Evolutionary conservation across 2,113 vertebrate genomes (phyloP).

Genomic region (Garra rufa): DNA sequence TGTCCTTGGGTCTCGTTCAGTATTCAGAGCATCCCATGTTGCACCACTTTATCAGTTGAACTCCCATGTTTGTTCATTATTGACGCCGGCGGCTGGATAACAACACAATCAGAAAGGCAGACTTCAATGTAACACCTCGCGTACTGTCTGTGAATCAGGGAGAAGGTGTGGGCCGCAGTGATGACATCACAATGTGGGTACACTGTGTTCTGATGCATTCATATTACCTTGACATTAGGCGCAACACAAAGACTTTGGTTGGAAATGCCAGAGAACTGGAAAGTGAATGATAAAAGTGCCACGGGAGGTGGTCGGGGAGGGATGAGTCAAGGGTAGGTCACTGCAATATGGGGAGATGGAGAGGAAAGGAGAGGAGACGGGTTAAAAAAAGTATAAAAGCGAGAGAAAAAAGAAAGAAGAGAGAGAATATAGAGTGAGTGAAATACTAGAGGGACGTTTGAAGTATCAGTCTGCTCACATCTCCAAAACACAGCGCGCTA

Average conservation of each 20-base stretch:
- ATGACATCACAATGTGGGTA: slow-evolving; percentile 17
- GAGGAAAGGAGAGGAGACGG: slow-evolving; percentile 19
- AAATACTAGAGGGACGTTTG: slow-evolving; percentile 12
- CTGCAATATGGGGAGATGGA: slow-evolving; percentile 10
- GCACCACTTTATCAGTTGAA: slow-evolving; percentile 38
- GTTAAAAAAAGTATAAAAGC: slow-evolving; percentile 34
- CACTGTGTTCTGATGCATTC: background rate
- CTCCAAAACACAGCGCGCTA: slow-evolving; percentile 7
- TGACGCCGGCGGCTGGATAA: slow-evolving; percentile 44
- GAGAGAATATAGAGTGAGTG: slow-evolving; percentile 17
- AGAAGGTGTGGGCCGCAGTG: slow-evolving; percentile 2
- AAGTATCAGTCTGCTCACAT: slow-evolving; percentile 38
- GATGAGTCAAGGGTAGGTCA: slow-evolving; percentile 3
- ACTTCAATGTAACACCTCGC: background rate
- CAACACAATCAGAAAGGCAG: background rate
- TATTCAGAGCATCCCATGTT: slow-evolving; percentile 10
- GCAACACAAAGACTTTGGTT: background rate
- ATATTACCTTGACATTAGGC: slow-evolving; percentile 3
- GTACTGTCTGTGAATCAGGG: background rate
- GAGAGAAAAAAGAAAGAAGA: slow-evolving; percentile 2
- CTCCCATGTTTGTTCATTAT: slow-evolving; percentile 60
- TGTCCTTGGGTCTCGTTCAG: slow-evolving; percentile 21
- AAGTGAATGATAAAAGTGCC: slow-evolving; percentile 27
- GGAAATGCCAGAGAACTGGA: background rate
- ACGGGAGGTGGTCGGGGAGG: background rate